Percentiles rank a stretch among this genome's conserved stretches.
These are phyloP conservation scores for Andrena hattorfiana DNA, from an alignment of 2,888 invertebrate genomes.

Conservation along the genomic window DNA sequence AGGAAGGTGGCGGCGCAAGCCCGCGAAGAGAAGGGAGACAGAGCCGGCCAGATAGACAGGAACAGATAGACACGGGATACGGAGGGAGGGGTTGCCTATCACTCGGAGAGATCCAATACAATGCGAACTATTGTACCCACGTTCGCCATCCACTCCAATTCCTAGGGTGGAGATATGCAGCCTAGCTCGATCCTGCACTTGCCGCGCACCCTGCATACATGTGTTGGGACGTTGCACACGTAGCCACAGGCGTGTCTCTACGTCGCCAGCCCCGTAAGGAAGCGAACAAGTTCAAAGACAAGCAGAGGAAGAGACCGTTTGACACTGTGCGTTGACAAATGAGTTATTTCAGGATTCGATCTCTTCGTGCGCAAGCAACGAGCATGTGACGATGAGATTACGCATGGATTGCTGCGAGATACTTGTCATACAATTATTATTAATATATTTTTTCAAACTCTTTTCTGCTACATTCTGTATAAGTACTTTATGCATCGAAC, in stretches of 20 bases:
- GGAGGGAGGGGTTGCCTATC: constrained; percentile 61
- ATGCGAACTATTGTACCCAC: constrained; percentile 75
- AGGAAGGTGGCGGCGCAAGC: constrained; percentile 18
- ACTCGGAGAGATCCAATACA: constrained; percentile 74
- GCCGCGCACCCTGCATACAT: constrained; percentile 42
- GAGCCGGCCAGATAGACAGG: constrained; percentile 21
- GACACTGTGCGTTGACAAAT: constrained; percentile 4
- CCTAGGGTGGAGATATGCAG: constrained; percentile 73
- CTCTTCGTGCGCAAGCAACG: background rate
- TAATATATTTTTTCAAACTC: background rate
- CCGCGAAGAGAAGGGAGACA: constrained; percentile 21
- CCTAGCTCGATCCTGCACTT: constrained; percentile 63
- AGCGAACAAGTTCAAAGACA: constrained; percentile 17
- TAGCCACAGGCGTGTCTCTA: constrained; percentile 9
- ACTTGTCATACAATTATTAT: background rate
- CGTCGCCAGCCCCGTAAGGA: constrained; percentile 25
- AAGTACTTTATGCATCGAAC: too few relatives aligned
- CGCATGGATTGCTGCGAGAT: too few relatives aligned
- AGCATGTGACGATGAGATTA: too few relatives aligned
- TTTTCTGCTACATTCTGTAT: too few relatives aligned
- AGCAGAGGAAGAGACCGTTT: constrained; percentile 2
- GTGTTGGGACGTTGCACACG: constrained; percentile 46
- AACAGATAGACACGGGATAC: constrained; percentile 36
- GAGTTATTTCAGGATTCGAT: background rate
- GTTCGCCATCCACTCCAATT: constrained; percentile 76